Evolutionary conservation across 2,113 vertebrate species (phyloP).

Genomic region (Coptodon bakossiorum): DNA sequence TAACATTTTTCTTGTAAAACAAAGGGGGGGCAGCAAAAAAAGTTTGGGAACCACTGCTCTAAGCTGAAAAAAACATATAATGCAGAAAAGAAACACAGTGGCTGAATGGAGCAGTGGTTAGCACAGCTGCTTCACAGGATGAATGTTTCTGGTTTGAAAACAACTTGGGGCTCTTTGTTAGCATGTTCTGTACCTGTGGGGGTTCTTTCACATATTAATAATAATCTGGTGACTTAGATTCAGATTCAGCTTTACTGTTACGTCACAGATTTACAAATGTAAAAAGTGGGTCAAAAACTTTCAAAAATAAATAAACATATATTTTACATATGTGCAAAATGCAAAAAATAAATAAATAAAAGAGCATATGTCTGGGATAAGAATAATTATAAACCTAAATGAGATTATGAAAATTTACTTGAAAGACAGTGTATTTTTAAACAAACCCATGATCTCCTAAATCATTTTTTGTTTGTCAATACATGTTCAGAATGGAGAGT

Average conservation of each 20-base stretch:
- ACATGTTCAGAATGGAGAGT: conserved; percentile 71
- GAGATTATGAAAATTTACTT: not conserved
- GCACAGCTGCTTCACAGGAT: not conserved
- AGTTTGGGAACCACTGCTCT: not conserved
- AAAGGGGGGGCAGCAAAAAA: not conserved
- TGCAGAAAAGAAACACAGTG: not conserved
- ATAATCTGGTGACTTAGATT: not conserved
- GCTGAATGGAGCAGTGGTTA: not conserved
- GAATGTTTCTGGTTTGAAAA: rapidly evolving
- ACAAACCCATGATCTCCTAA: not conserved
- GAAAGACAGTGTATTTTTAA: not conserved
- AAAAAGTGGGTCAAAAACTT: not conserved
- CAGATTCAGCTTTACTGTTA: not conserved
- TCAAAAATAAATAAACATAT: not conserved
- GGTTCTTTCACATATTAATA: not conserved
- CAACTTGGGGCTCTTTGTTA: not conserved
- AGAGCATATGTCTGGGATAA: not conserved
- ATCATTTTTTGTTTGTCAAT: not conserved
- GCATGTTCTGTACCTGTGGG: not conserved
- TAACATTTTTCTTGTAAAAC: not conserved
- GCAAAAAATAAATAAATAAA: not conserved
- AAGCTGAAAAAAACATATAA: not conserved
- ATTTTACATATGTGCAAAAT: not conserved
- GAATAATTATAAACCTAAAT: not conserved
- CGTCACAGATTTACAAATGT: not conserved